Evolutionary conservation across 2,113 vertebrate genomes (phyloP).

Genomic region (Hyla sarda): DNA sequence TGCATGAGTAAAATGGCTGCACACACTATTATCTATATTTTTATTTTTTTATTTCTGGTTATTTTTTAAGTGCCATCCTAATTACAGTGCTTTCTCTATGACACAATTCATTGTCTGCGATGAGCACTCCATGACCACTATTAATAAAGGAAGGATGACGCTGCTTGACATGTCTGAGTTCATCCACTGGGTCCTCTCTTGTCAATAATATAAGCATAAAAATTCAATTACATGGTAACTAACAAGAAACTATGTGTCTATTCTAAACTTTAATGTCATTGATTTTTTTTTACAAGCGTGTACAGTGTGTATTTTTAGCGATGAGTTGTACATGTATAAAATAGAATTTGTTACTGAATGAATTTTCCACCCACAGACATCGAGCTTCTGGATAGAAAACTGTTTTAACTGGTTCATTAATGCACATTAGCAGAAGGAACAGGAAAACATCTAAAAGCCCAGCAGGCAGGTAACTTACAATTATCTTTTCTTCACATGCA

Average conservation of each 20-base stretch:
- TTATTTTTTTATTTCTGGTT: background rate
- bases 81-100: conserved; percentile 11
- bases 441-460: conserved; percentile 11
- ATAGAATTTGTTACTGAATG: conserved; percentile 75
- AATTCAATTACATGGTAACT: conserved; percentile 4
- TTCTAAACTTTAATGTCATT: conserved; percentile 28
- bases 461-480: conserved; percentile 33
- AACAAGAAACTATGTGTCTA: conserved; percentile 6
- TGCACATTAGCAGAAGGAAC: conserved; percentile 12
- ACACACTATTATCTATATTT: conserved; percentile 10
- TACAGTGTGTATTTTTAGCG: conserved; percentile 64
- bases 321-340: conserved; percentile 72
- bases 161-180: background rate
- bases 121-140: background rate
- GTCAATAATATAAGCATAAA: conserved; percentile 25
- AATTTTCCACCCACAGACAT: conserved; percentile 72
- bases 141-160: conserved; percentile 6
- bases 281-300: conserved; percentile 24
- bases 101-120: background rate
- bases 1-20: background rate
- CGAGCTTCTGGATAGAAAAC: conserved; percentile 67
- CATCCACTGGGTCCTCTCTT: background rate
- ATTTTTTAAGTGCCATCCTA: background rate
- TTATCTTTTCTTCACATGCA: conserved; percentile 32
- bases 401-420: conserved; percentile 65